Evolutionary conservation across 2,113 vertebrate genomes (phyloP).

Genomic region (Pimephales promelas): DNA sequence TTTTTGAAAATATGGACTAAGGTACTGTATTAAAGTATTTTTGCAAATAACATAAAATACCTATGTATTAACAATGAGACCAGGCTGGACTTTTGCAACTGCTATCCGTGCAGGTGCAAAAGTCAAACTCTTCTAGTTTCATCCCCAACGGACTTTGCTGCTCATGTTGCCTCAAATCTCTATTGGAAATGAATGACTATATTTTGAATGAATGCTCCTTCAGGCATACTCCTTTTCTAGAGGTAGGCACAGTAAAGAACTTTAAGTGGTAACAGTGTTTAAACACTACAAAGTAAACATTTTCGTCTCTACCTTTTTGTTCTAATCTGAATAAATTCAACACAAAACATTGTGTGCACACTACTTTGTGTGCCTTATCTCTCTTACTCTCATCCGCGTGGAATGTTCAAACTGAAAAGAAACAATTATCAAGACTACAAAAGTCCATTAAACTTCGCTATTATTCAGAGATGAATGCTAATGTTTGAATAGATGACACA

Average conservation of each 20-base stretch:
- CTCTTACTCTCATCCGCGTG: constrained; percentile 57
- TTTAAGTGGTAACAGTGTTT: not conserved
- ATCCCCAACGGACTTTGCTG: not conserved
- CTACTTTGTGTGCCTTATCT: constrained; percentile 61
- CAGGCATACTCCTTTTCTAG: not conserved
- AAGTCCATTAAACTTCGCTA: constrained; percentile 51
- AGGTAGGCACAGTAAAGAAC: not conserved
- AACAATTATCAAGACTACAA: constrained; percentile 62
- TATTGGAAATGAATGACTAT: not conserved
- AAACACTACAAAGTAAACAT: not conserved
- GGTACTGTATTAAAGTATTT: too few relatives aligned
- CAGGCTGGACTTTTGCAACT: too few relatives aligned
- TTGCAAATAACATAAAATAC: too few relatives aligned
- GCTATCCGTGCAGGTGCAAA: not conserved
- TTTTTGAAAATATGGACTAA: too few relatives aligned
- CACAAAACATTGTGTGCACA: constrained; percentile 58
- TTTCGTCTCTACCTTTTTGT: not conserved
- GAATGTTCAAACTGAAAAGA: constrained; percentile 63
- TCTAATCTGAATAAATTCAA: constrained; percentile 60
- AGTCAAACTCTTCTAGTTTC: not conserved
- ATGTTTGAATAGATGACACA: constrained; percentile 63
- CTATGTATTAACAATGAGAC: too few relatives aligned
- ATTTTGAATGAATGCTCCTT: not conserved
- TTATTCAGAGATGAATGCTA: constrained; percentile 54
- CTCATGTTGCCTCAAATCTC: not conserved